Base-by-base conservation (phyloP, 2,888 invertebrate genomes). In the Platycheirus rosarum region DNA sequence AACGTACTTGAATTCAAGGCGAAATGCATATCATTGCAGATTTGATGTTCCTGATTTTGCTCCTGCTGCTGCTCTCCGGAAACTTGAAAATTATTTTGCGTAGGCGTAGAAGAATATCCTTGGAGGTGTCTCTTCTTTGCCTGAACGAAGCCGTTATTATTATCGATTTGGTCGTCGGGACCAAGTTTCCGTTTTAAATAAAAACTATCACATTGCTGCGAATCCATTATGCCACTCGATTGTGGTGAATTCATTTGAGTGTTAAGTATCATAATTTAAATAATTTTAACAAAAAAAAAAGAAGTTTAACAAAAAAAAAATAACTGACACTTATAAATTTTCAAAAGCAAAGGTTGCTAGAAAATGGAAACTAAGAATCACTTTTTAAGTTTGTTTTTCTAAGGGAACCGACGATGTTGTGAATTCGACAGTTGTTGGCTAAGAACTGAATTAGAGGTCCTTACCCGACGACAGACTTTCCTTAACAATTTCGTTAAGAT, bases 151-250 rank as follows among this genome's bases (percentile, higher is more conserved):
- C 70, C 68, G 65, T 74, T 77, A 62, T 29, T 46, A 20, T 80
- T 85, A 85, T 84, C 80, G 78, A 85, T 84, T 84, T 69, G 68
- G 32, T 73, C 77, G 14, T 77, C 77, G 49, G 79, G 84, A 69
- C 84, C 85, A n/a, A 86, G 85, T 85, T 90, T 90, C 5, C 90
- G 87, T 84, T 90, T 90, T 4, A 90, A 85, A 70, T 87, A 90
- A 71, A 87, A 89, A 70, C 86, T 89, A 20, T 89, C 88, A 62
- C 87, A 86, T 40, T 86, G 85, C 37, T 85, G 68, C 29, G 77
- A 57, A 18, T 78, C 71, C 71, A 78, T 82, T 23, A 77, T 66
- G 42, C 60, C 74, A 66, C 60, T 66, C 37, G 85, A 63, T 13
- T 78, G 80, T 77, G 76, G 18, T 66, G 63, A 57, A 78, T 69